Base-by-base conservation (phyloP, 2,113 vertebrate genomes). In the Sinocyclocheilus grahami region DNA sequence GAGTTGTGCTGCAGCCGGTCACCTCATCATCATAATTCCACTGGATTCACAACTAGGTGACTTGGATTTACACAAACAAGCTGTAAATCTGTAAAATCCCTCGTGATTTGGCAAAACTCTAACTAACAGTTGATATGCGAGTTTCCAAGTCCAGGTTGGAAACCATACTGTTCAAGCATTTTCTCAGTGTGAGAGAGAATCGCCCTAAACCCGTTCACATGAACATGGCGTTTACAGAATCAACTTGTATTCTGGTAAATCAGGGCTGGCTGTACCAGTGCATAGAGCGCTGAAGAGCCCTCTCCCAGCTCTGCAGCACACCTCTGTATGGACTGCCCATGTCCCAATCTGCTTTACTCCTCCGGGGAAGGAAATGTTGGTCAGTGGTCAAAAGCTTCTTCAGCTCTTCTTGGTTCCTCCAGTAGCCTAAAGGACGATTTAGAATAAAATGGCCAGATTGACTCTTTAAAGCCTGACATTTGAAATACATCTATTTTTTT, bases 381-480 rank as follows among this genome's bases (percentile, higher is more conserved):
- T 96, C 96, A 0, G 91, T 92, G 79, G 1, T 88, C 67, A 96
- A 96, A 51, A 99, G 92, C 46, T 94, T 96, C 92, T 96, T 97
- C 60, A 99, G 92, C 85, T 99, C 96, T 22, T 97, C 96, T 77
- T 93, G 96, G 89, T 90, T 95, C 84, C 87, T 93, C 98, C 98
- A 99, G 92, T 96, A 97, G 46, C 97, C 98, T 99, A 90, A 37
- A 74, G 16, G 30, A 60, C 27, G 67, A 11, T 22, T 55, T 4
- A 72, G 11, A 42, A 42, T 39, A 39, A 72, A 22, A 71, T 20
- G 67, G 16, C 7, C 16, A 69, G 14, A 69, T 69, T 71, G 11
- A 71, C 16, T 0, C 30, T 37, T 18, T 39, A 39, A 71, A 71
- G 3, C 30, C 65, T 69, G 30, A 18, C 14, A 33, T 69, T 1